Conservation (phyloP, 2,113 vertebrate species). For the Canis aureus region DNA sequence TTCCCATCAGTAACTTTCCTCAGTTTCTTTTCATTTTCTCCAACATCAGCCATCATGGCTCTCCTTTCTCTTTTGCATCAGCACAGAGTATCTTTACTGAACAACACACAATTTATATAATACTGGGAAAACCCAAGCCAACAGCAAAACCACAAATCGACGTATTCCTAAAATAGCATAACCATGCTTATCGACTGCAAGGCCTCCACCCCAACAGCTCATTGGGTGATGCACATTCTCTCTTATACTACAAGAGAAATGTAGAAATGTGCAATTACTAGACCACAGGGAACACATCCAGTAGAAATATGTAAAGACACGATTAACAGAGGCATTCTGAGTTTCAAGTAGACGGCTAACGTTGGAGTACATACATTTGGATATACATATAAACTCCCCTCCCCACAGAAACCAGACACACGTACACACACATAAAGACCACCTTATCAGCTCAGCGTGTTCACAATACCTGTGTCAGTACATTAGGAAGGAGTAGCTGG, state of each 20-base stretch:
- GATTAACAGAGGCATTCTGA: not conserved
- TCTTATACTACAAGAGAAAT: not conserved
- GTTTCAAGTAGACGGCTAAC: not conserved
- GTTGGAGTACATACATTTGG: not conserved
- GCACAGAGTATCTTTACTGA: not conserved
- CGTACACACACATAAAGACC: not conserved
- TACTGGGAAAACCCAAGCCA: not conserved
- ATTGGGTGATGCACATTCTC: not conserved
- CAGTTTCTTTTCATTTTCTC: not conserved
- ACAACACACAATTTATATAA: not conserved
- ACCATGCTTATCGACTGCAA: fast-evolving
- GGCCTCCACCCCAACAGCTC: too few relatives aligned
- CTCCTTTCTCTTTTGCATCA: not conserved
- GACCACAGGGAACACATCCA: not conserved
- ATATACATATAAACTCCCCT: not conserved
- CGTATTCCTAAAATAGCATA: not conserved
- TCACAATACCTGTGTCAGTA: not conserved
- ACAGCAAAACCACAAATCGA: not conserved
- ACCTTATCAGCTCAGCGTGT: too few relatives aligned
- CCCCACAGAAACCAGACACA: not conserved
- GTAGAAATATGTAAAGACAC: not conserved
- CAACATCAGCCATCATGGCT: not conserved
- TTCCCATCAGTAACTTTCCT: too few relatives aligned
- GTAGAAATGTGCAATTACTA: not conserved
- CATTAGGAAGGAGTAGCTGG: fast-evolving